Base-by-base conservation (phyloP, 2,113 vertebrate species). In the Poecile atricapillus region DNA sequence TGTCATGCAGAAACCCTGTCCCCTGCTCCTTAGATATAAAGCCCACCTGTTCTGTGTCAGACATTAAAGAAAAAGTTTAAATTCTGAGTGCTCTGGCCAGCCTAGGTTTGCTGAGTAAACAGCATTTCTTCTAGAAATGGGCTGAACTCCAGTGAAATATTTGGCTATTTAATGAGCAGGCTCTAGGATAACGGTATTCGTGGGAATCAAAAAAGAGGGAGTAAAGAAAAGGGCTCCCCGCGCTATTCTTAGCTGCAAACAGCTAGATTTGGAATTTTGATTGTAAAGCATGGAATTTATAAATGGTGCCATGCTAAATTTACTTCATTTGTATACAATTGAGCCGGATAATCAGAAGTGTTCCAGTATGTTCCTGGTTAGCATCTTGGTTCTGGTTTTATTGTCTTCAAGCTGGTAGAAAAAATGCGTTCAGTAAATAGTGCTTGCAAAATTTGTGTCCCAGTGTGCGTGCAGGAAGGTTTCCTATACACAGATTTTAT, bases 231-330 rank as follows among this genome's bases (percentile, higher is more conserved):
- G 85, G 94, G 82, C 97, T 98, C 96, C 95, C 96, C 59, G 0
- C 1, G 69, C 98, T 98, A 97, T 97, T 97, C 93, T 97, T 96
- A 98, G 98, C 94, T 43, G 88, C 91, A 75, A 95, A 74, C 50
- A 77, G 95, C 59, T 87, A 83, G 93, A 95, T 95, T 96, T 96
- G 97, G 96, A 97, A 94, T 95, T 88, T 84, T 97, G 97, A 97
- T 94, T 88, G 94, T 88, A 96, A 95, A 96, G 91, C 89, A 41
- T 93, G 87, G 95, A 86, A 91, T 97, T 92, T 91, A 79, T 83
- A 88, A 97, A 90, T 85, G 90, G 95, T 97, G 92, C 94, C 92
- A 91, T 73, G 93, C 96, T 97, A 98, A 94, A 97, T 96, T 96
- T 94, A 90, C 87, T 89, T 90, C 87, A 52, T 91, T 93, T 97